Evolutionary conservation across 1,140 invertebrate species (phyloP), one percentile per base, ranked within the genome.

Genomic region (Schlechtendalia chinensis): DNA sequence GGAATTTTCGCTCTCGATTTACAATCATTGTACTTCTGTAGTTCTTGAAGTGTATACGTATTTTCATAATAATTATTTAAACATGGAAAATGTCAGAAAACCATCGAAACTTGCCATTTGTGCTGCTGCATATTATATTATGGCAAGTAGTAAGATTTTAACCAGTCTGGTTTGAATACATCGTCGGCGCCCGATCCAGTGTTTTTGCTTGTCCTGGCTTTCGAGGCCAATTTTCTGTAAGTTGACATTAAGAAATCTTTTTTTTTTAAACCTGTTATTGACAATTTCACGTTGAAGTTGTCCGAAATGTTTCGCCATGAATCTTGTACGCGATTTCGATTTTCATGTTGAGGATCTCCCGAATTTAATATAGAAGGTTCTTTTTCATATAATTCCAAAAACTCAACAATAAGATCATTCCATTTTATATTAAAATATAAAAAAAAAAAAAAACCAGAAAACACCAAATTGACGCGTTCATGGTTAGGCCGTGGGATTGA

Each of bases 281-380:
- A 12, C 0, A 39, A 45, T n/a, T 39, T 22, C 0, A 45, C n/a
- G 32, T 32, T 67, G 10, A 67, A 8, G 32, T 67, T 67, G 32
- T 67, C 32, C 1, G 29, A n/a, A 65, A 65, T 65, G 5, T 3
- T 65, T 65, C 17, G 17, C 29, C 63, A 65, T 29, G 63, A 29
- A 11, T 67, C 65, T 5, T 47, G 19, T 1, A 84, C 50, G 14
- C 32, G 5, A n/a, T 80, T 81, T 53, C 82, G 24, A 77, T 83
- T 71, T 72, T 84, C 83, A 71, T 84, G 83, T 8, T 54, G 17
- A n/a, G 47, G 56, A 56, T 83, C n/a, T 71, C 32, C 67, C 17
- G 83, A 82, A 54, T 84, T 77, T 83, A 83, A 84, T 32, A 84
- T 82, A 11, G n/a, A 47, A 32, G 82, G 72, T 74, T 84, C 79